Base-by-base conservation (phyloP, 2,797 vertebrate species). In the Tenualosa thibaudeaui region DNA sequence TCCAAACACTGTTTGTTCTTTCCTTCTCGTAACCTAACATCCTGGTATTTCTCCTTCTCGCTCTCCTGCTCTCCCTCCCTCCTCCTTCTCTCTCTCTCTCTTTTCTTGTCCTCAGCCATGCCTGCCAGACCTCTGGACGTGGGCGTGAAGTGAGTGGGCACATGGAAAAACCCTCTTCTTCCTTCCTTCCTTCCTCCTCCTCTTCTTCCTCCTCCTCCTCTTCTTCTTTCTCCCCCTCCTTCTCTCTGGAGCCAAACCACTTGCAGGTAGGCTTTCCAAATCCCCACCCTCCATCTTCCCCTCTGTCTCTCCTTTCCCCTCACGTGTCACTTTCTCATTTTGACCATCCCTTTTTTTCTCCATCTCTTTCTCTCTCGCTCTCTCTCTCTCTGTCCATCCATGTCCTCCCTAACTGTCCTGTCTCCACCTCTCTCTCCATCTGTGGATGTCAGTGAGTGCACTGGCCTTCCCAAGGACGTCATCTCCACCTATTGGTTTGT, bases 401-500 rank as follows among this genome's bases (percentile, higher is more conserved):
- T 50, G 84, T 71, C 12, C 50, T 9, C 50, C 12, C 37, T 71
- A 81, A 31, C 54, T 19, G 22, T 22, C 65, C 40, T 75, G 46
- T 43, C 46, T 75, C 50, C 53, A 3, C 31, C 50, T 31, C 58
- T 65, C 53, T 24, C 26, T 58, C 81, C 26, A 17, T 51, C 83
- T 22, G 51, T 83, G 49, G 31, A 56, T 19, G 81, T 62, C 56
- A 71, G 50, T 62, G 37, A 81, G 50, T 37, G 50, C 24, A 7
- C 82, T 43, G 50, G 56, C 37, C 53, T 46, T 85, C 82, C 53
- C 50, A 75, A 87, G 82, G 71, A 87, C 60, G 15, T 75, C 68
- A 75, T 75, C 31, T 19, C 13, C 40, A 75, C 68, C 68, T 75
- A 37, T 43, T 5, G 31, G 68, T 40, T 37, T 75, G 68, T 75